phyloP scores from a whole-genome alignment of 2,888 invertebrate genomes.

The Xanthorhoe designata region DNA sequence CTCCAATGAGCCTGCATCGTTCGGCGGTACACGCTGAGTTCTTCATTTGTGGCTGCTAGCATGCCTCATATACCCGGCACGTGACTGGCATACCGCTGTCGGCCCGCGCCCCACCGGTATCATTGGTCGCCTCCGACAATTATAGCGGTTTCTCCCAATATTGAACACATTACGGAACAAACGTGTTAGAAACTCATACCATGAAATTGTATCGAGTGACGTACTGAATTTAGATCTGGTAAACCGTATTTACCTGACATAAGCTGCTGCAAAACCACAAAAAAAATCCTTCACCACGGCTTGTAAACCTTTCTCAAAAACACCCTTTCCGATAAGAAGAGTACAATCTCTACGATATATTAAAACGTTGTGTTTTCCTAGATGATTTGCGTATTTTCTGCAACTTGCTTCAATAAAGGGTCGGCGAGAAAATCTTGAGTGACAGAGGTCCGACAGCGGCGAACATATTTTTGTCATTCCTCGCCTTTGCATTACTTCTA shows the following conservation, averaged over 20 bases:
- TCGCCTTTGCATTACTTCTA: constrained; percentile 58
- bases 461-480: constrained; percentile 70
- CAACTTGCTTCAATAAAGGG: constrained; percentile 61
- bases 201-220: constrained; percentile 32
- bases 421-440: constrained; percentile 61
- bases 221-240: constrained; percentile 26
- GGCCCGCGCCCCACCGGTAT: constrained; percentile 35
- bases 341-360: constrained; percentile 48
- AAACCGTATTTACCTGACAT: constrained; percentile 15
- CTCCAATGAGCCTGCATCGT: constrained; percentile 17
- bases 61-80: constrained; percentile 72
- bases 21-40: constrained; percentile 43
- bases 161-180: constrained; percentile 37
- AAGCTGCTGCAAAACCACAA: constrained; percentile 15
- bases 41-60: constrained; percentile 67
- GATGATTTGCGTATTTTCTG: constrained; percentile 63
- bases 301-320: constrained; percentile 16
- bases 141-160: constrained; percentile 46
- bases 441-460: constrained; percentile 69
- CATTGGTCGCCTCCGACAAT: constrained; percentile 51
- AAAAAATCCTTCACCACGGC: constrained; percentile 11
- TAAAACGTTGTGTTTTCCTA: constrained; percentile 47
- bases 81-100: constrained; percentile 70
- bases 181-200: constrained; percentile 34
- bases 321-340: constrained; percentile 37